Evolutionary conservation across 2,113 vertebrate species (phyloP).

Genomic region (Cephalophus harveyi): DNA sequence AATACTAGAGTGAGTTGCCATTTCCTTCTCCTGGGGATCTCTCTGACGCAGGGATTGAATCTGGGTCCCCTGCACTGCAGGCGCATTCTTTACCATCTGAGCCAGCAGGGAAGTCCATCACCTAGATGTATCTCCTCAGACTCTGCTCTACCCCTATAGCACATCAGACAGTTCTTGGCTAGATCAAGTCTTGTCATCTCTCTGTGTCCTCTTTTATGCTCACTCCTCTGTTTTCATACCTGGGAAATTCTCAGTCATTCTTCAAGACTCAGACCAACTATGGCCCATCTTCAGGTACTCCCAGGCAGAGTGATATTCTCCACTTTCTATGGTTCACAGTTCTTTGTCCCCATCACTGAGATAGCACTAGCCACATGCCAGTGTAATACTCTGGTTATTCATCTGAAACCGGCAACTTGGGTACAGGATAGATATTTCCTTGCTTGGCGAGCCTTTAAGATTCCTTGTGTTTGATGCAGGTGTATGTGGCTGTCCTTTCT

Average conservation of each 20-base stretch:
- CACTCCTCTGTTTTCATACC: background rate
- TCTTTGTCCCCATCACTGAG: background rate
- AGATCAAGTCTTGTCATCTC: background rate
- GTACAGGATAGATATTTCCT: background rate
- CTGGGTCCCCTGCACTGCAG: background rate
- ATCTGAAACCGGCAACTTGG: background rate
- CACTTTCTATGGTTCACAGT: background rate
- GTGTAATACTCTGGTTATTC: background rate
- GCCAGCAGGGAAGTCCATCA: background rate
- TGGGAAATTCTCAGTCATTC: background rate
- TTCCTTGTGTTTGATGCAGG: background rate
- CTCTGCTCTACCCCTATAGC: background rate
- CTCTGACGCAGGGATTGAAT: fast-evolving
- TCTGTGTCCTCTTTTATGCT: background rate
- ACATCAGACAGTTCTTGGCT: background rate
- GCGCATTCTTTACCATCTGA: background rate
- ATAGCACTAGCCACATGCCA: background rate
- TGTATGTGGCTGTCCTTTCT: background rate
- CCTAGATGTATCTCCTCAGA: background rate
- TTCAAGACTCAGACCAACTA: background rate
- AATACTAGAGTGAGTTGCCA: background rate
- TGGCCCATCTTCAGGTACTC: background rate
- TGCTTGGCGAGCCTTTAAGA: background rate
- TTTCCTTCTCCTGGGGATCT: background rate
- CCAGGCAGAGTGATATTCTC: background rate